Evolutionary conservation across 2,888 invertebrate species (phyloP).

Genomic region (Brachynemurus nebulosus): DNA sequence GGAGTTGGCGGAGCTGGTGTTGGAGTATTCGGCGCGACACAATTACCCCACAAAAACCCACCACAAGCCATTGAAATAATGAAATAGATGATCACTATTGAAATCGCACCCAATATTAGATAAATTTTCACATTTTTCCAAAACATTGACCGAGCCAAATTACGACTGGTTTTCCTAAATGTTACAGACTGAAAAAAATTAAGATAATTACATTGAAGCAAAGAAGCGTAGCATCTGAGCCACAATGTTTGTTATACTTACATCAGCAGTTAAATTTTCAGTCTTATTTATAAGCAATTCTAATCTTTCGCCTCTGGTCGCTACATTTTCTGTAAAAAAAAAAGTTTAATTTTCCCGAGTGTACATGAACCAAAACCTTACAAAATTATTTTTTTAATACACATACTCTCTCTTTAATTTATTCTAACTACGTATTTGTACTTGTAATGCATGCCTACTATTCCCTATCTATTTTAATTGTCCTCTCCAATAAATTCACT

Average conservation of each 20-base stretch:
- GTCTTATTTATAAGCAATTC: constrained; percentile 87
- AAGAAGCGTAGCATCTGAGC: no score
- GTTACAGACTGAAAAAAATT: constrained; percentile 62
- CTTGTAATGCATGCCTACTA: no score
- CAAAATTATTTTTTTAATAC: background rate
- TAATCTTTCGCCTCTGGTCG: constrained; percentile 79
- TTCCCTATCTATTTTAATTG: no score
- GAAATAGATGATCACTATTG: constrained; percentile 62
- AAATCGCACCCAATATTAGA: constrained; percentile 49
- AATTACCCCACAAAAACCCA: constrained; percentile 63
- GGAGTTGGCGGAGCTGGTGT: no score
- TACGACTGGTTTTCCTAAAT: constrained; percentile 74
- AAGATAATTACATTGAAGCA: no score
- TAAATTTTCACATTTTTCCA: constrained; percentile 92
- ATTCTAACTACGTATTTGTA: no score
- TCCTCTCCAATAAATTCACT: no score
- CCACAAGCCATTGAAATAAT: constrained; percentile 82
- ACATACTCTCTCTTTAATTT: background rate
- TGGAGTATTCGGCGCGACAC: no score
- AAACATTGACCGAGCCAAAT: constrained; percentile 73
- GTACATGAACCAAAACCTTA: no score
- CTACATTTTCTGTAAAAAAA: constrained; percentile 59
- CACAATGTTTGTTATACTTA: no score
- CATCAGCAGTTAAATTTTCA: constrained; percentile 74
- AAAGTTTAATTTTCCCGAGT: constrained; percentile 1